Percentiles rank a stretch among this genome's conserved stretches.
These are phyloP conservation scores for Rhingia campestris DNA, from an alignment of 2,888 invertebrate species.

Conservation along the genomic window DNA sequence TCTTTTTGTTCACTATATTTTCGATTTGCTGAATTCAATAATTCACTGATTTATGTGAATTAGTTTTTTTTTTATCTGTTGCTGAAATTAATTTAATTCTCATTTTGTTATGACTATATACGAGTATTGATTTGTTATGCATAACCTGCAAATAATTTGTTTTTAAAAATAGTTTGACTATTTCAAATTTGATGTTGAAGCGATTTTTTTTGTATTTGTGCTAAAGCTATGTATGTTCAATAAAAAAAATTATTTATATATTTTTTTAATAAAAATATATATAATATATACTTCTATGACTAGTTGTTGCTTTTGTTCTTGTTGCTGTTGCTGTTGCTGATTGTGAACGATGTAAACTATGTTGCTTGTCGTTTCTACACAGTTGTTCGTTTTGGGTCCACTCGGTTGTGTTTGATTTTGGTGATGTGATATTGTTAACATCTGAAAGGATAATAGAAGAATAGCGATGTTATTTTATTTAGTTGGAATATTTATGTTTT, in stretches of 20 bases:
- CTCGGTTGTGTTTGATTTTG: conserved; percentile 47
- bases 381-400: conserved; percentile 52
- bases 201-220: conserved; percentile 36
- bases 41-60: background rate
- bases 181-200: conserved; percentile 27
- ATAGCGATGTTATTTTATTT: background rate
- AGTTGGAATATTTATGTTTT: too few species aligned
- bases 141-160: conserved; percentile 42
- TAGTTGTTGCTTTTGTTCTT: conserved; percentile 38
- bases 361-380: conserved; percentile 36
- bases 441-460: conserved; percentile 39
- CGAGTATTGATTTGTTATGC: conserved; percentile 11
- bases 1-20: conserved; percentile 23
- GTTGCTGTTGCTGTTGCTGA: conserved; percentile 43
- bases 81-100: conserved; percentile 12
- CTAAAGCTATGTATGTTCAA: conserved; percentile 56
- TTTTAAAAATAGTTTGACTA: conserved; percentile 13
- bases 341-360: conserved; percentile 52
- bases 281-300: conserved; percentile 47
- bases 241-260: conserved; percentile 42
- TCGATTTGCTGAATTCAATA: conserved; percentile 2
- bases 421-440: conserved; percentile 56
- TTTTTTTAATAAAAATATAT: conserved; percentile 68
- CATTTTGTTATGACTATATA: conserved; percentile 4
- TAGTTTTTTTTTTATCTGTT: conserved; percentile 1